phyloP scores from a whole-genome alignment of 2,113 vertebrate species.

The Speoplatyrhinus poulsoni region DNA sequence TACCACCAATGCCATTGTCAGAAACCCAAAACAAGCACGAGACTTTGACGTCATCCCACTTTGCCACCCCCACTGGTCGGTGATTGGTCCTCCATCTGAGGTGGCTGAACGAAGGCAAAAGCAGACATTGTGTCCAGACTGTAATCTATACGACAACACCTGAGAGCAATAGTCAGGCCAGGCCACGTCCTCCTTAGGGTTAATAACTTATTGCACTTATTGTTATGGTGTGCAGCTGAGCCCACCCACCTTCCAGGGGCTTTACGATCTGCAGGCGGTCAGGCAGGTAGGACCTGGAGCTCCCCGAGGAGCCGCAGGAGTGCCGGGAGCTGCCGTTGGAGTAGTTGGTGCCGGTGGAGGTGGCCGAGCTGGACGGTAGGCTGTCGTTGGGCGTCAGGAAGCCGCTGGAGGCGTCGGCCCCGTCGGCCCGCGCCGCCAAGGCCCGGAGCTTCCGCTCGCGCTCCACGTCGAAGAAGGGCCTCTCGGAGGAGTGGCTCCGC shows the following conservation, averaged over 20 bases:
- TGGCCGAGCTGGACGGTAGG: constrained; percentile 74
- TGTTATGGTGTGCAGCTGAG: background rate
- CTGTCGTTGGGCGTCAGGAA: constrained; percentile 84
- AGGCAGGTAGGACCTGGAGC: constrained; percentile 79
- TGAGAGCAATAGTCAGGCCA: background rate
- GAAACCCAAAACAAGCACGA: too few relatives aligned
- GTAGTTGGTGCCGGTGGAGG: constrained; percentile 79
- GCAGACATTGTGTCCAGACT: too few relatives aligned
- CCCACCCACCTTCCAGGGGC: constrained; percentile 82
- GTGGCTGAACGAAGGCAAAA: too few relatives aligned
- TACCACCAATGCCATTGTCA: too few relatives aligned
- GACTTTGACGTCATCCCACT: too few relatives aligned
- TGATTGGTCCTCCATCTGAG: too few relatives aligned
- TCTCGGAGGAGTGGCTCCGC: constrained; percentile 73
- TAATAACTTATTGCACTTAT: too few relatives aligned
- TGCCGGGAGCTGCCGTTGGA: constrained; percentile 75
- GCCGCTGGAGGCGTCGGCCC: constrained; percentile 75
- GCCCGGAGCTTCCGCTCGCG: constrained; percentile 74
- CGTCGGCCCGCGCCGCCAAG: constrained; percentile 63
- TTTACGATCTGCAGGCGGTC: constrained; percentile 89
- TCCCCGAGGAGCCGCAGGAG: constrained; percentile 74
- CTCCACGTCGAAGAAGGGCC: constrained; percentile 82
- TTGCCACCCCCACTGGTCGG: too few relatives aligned
- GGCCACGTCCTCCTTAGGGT: background rate
- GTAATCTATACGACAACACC: too few relatives aligned